phyloP scores from a whole-genome alignment of 2,797 vertebrate genomes.

The Poeciliopsis paucimaculata region DNA sequence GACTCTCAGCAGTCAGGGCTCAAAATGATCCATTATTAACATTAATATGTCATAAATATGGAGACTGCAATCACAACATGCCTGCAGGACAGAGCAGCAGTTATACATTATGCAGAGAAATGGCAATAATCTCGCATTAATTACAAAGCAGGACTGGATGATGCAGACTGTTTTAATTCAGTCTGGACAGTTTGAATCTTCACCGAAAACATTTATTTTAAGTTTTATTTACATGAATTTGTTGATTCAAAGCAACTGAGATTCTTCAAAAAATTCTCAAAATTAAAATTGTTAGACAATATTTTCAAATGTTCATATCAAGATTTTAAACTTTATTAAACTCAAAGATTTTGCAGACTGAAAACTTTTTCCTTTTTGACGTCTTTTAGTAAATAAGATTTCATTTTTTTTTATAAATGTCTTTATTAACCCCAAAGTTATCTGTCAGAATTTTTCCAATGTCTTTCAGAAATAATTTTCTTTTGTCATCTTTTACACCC shows the following conservation, averaged over 20 bases:
- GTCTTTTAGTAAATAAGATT: not conserved
- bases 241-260: no score
- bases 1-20: no score
- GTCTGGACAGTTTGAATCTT: not conserved
- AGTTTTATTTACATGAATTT: not conserved
- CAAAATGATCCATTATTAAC: not conserved
- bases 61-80: not conserved
- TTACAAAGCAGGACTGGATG: not conserved
- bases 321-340: not conserved
- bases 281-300: not conserved
- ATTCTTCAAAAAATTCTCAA: not conserved
- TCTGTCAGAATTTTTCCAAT: not conserved
- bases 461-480: not conserved
- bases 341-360: not conserved
- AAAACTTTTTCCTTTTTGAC: not conserved
- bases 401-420: not conserved
- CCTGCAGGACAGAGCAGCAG: constrained; percentile 1
- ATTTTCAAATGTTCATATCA: no score
- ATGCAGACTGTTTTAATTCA: not conserved
- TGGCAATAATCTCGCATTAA: not conserved
- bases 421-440: not conserved
- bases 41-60: constrained; percentile 5
- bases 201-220: not conserved
- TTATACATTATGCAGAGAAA: not conserved
- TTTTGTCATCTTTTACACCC: not conserved